Evolutionary conservation across 1,140 invertebrate species (phyloP).

Genomic region (Cydia strobilella): DNA sequence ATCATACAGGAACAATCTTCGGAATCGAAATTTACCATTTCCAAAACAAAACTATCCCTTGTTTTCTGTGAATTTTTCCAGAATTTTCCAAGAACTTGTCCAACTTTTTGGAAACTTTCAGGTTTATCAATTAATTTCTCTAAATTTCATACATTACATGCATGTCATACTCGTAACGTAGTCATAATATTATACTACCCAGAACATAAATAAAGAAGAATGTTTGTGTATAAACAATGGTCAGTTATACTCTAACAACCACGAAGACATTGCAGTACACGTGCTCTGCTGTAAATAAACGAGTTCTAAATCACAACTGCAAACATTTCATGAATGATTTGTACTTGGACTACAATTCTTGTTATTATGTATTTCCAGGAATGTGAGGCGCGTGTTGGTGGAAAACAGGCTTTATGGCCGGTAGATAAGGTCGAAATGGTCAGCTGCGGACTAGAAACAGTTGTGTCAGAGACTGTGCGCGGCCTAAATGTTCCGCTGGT

Average conservation of each 20-base stretch:
- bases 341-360: conserved; percentile 56
- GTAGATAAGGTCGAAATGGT: conserved; percentile 30
- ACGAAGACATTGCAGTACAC: conserved; percentile 12
- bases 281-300: conserved; percentile 22
- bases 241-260: conserved; percentile 30
- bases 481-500: conserved; percentile 5
- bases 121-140: too few species aligned
- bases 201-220: conserved; percentile 38
- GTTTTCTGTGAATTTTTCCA: too few species aligned
- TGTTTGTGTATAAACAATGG: conserved; percentile 38
- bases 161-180: too few species aligned
- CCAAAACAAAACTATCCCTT: too few species aligned
- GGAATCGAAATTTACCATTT: too few species aligned
- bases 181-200: conserved; percentile 9
- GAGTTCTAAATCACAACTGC: conserved; percentile 39
- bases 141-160: too few species aligned
- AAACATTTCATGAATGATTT: conserved; percentile 62
- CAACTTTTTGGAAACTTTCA: too few species aligned
- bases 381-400: conserved; percentile 25
- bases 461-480: conserved; percentile 44
- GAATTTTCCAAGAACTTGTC: too few species aligned
- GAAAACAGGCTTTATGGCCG: conserved; percentile 33
- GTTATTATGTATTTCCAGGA: conserved; percentile 44
- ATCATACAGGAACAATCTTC: too few species aligned
- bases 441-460: conserved; percentile 32